Evolutionary conservation across 2,113 vertebrate genomes (phyloP).

Genomic region (Neodon shergylaensis): DNA sequence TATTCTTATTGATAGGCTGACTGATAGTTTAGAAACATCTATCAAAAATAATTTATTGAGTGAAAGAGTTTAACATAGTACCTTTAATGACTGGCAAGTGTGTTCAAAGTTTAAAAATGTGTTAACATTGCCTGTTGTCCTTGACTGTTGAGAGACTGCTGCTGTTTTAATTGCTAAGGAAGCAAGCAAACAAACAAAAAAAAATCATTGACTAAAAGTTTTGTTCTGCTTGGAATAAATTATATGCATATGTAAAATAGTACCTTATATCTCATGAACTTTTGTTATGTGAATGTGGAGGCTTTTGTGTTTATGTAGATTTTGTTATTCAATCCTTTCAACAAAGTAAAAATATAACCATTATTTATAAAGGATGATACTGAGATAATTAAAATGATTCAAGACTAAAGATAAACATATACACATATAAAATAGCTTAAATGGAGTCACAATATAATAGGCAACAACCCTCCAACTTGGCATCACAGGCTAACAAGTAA

Average conservation of each 20-base stretch:
- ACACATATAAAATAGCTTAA: neutral
- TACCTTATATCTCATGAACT: neutral
- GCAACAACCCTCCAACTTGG: neutral
- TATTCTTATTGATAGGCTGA: neutral
- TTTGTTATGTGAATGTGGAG: neutral
- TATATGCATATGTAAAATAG: neutral
- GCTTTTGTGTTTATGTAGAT: neutral
- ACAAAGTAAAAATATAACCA: neutral
- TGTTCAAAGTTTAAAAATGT: neutral
- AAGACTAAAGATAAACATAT: neutral
- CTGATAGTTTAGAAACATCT: neutral
- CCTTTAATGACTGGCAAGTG: neutral
- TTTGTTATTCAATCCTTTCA: neutral
- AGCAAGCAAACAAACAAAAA: neutral
- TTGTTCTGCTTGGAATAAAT: neutral
- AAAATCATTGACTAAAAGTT: neutral
- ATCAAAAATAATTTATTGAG: neutral
- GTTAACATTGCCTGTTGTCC: neutral
- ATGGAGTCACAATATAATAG: neutral
- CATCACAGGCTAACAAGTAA: neutral
- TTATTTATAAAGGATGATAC: neutral
- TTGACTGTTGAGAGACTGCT: neutral
- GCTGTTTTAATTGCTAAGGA: neutral
- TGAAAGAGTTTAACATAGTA: neutral
- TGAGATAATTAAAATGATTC: neutral